Percentiles rank a stretch among this genome's conserved stretches.
phyloP scores from a whole-genome alignment of 2,888 invertebrate genomes.

The Ecliptopera silaceata region DNA sequence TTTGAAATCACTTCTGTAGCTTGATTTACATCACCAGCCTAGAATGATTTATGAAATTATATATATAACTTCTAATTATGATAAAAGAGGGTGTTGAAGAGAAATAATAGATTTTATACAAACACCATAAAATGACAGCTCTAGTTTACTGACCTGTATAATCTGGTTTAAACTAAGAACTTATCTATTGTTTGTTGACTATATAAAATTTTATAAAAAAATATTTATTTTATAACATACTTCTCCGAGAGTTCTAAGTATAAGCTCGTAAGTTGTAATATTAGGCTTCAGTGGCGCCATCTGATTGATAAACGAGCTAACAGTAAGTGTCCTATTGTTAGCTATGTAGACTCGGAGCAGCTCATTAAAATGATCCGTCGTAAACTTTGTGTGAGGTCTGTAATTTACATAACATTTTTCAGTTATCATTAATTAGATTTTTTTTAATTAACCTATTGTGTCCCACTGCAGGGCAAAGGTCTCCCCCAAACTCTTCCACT shows the following conservation, averaged over 20 bases:
- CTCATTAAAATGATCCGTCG: constrained; percentile 80
- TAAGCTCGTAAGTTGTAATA: constrained; percentile 78
- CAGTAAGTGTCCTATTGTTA: constrained; percentile 75
- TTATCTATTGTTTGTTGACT: no score
- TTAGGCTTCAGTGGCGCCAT: constrained; percentile 76
- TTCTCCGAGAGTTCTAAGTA: constrained; percentile 83
- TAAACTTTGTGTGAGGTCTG: constrained; percentile 67
- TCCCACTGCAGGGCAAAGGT: no score
- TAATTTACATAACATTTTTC: not conserved
- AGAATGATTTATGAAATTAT: constrained; percentile 17
- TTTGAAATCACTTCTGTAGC: constrained; percentile 82
- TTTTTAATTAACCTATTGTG: no score
- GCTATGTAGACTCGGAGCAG: constrained; percentile 83
- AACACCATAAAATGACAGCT: no score
- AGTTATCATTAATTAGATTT: no score
- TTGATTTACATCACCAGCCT: constrained; percentile 83
- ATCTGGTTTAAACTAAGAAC: no score
- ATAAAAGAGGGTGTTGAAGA: no score
- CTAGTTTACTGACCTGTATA: no score
- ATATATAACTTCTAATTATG: no score
- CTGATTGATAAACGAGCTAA: constrained; percentile 68
- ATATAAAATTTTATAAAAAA: no score
- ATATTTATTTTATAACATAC: constrained; percentile 48
- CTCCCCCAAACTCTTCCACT: no score
- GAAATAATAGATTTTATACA: no score